Conservation (phyloP, 2,888 invertebrate genomes). For the Epirrita christyi region DNA sequence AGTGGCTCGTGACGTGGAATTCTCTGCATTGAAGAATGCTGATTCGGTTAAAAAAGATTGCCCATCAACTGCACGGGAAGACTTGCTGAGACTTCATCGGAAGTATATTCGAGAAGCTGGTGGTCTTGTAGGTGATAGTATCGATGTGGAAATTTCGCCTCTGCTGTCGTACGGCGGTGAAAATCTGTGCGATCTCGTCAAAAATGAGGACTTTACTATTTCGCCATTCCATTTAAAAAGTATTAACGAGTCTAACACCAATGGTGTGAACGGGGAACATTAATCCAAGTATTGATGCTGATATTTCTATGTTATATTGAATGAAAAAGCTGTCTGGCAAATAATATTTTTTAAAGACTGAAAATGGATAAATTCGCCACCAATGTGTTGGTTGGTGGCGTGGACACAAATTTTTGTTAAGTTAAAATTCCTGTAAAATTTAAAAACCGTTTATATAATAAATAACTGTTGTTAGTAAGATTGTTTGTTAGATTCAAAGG, state of each 20-base stretch:
- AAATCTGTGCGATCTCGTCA: conserved; percentile 88
- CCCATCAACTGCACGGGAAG: conserved; percentile 93
- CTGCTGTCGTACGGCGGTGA: conserved; percentile 96
- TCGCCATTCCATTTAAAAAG: conserved; percentile 86
- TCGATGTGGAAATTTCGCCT: conserved; percentile 96
- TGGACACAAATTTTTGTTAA: too few relatives aligned
- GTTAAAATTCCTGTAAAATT: too few relatives aligned
- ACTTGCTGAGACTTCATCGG: conserved; percentile 90
- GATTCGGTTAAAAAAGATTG: conserved; percentile 95
- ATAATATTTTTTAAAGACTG: conserved; percentile 23
- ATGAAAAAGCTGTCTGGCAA: not conserved
- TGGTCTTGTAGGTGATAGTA: conserved; percentile 87
- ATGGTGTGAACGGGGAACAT: conserved; percentile 73
- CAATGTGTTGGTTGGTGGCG: too few relatives aligned
- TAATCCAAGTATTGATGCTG: conserved; percentile 33
- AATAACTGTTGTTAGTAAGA: conserved; percentile 1
- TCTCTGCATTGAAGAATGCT: conserved; percentile 98
- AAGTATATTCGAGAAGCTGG: conserved; percentile 93
- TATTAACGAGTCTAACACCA: conserved; percentile 62
- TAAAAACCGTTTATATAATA: too few relatives aligned
- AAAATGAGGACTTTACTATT: conserved; percentile 87
- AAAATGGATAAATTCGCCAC: not conserved
- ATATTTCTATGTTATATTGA: not conserved
- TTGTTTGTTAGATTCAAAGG: not conserved
- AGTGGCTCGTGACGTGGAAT: conserved; percentile 95